Conservation (phyloP, 2,113 vertebrate species). For the Nyctibius bracteatus region DNA sequence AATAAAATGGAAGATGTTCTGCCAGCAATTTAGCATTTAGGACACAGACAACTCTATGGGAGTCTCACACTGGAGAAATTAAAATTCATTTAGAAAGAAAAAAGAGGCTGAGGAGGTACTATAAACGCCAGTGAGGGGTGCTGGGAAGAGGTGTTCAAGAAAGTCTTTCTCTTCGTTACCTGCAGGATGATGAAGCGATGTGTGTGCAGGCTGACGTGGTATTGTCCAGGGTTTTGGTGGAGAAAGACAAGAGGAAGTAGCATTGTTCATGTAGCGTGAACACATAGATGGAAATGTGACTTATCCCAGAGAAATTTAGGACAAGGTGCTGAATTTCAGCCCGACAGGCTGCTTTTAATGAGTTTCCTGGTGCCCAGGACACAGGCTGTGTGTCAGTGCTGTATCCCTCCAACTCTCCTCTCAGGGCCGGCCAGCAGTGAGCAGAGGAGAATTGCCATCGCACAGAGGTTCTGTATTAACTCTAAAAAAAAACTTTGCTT, state of each 20-base stretch:
- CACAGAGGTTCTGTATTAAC: neutral
- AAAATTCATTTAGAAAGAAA: neutral
- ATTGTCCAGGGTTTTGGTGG: neutral
- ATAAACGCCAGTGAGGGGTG: neutral
- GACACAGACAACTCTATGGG: neutral
- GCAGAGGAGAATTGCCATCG: accelerated
- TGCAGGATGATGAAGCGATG: accelerated
- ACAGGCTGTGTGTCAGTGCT: neutral
- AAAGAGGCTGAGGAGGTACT: neutral
- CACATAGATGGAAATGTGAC: neutral
- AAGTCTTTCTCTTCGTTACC: neutral
- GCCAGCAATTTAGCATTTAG: neutral
- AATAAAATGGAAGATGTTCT: neutral
- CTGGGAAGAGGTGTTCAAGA: accelerated
- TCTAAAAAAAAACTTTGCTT: neutral
- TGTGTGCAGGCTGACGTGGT: accelerated
- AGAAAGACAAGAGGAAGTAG: neutral
- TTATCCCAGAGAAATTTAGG: neutral
- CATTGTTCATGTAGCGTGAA: accelerated
- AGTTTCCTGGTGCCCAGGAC: neutral
- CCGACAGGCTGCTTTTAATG: neutral
- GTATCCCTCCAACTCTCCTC: neutral
- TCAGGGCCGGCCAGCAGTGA: accelerated
- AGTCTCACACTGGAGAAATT: neutral
- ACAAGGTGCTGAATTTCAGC: neutral